These are phyloP conservation scores for Drosophila elegans DNA, from an alignment of 1,140 invertebrate genomes.

Conservation along the genomic window DNA sequence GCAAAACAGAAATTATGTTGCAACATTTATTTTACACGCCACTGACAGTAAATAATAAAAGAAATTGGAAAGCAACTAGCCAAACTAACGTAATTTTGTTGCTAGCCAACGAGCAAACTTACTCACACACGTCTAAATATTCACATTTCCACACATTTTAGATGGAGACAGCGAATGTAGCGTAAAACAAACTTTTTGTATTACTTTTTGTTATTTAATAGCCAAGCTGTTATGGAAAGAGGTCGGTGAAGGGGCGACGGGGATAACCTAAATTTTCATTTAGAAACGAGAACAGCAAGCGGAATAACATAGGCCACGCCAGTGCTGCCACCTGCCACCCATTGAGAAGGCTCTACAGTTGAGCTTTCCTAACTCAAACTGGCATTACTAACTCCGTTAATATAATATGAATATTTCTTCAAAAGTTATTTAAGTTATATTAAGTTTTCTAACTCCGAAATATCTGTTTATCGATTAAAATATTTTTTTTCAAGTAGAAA, in stretches of 20 bases:
- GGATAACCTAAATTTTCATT: constrained; percentile 66
- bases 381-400: background rate
- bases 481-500: too few species aligned
- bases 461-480: too few species aligned
- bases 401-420: background rate
- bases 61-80: constrained; percentile 17
- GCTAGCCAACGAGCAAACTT: constrained; percentile 49
- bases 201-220: constrained; percentile 63
- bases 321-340: constrained; percentile 51
- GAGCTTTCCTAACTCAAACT: background rate
- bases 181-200: constrained; percentile 57
- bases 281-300: constrained; percentile 43
- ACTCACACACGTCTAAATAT: constrained; percentile 16
- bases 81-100: constrained; percentile 50
- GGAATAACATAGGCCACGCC: constrained; percentile 29
- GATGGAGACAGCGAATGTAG: constrained; percentile 32
- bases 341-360: constrained; percentile 19
- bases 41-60: constrained; percentile 31
- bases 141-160: constrained; percentile 31
- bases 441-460: background rate
- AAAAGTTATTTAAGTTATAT: background rate
- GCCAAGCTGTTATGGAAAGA: constrained; percentile 13
- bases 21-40: constrained; percentile 27
- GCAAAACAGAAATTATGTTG: constrained; percentile 28
- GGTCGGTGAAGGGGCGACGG: constrained; percentile 8